A percentile compares a stretch with the other conserved stretches of the same genome.
phyloP scores from a whole-genome alignment of 2,113 vertebrate genomes.

The Ammodramus savannarum region DNA sequence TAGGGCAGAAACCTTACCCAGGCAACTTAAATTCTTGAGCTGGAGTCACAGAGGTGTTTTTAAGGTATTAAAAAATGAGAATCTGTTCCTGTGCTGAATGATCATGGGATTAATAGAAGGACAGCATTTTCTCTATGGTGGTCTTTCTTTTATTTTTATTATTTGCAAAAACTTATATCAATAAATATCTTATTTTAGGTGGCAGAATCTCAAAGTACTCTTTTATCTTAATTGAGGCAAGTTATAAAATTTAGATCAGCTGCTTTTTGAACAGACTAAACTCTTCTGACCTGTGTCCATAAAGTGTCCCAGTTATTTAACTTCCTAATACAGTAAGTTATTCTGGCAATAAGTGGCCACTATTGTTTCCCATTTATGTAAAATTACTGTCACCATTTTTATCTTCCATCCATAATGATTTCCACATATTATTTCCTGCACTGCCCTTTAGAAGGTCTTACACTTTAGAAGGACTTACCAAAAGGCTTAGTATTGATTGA shows the following conservation, averaged over 20 bases:
- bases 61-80: background rate
- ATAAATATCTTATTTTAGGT: background rate
- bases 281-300: background rate
- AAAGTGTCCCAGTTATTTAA: background rate
- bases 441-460: background rate
- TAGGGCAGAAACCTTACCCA: background rate
- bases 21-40: background rate
- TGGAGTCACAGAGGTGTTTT: background rate
- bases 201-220: background rate
- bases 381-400: background rate
- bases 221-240: background rate
- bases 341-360: background rate
- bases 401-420: background rate
- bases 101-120: background rate
- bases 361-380: background rate
- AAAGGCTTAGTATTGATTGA: background rate
- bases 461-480: background rate
- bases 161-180: background rate
- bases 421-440: background rate
- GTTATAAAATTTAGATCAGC: background rate
- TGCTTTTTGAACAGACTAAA: background rate
- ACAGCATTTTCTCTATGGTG: background rate
- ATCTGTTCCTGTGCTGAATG: background rate
- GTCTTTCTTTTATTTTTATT: background rate
- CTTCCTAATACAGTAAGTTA: background rate